These are phyloP conservation scores for Strigamia transsilvanica DNA, from an alignment of 2,888 invertebrate species.

Conservation along the genomic window DNA sequence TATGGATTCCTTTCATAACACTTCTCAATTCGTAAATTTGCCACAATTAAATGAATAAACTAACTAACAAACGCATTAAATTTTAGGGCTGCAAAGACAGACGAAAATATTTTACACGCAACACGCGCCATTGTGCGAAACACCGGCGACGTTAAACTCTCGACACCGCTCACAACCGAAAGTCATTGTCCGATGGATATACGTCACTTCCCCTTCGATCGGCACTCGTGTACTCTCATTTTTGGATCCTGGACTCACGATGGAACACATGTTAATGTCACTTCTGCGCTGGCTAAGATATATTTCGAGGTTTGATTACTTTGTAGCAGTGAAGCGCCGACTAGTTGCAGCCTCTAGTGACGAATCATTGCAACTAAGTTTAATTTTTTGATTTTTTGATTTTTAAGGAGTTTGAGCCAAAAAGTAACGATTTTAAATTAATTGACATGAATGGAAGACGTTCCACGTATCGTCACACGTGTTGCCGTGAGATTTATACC, in stretches of 20 bases:
- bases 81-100: background rate
- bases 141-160: background rate
- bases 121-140: background rate
- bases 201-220: background rate
- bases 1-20: conserved; percentile 29
- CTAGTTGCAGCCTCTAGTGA: too few species aligned
- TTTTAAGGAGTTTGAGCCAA: background rate
- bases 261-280: background rate
- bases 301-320: background rate
- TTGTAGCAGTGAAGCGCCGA: too few species aligned
- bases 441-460: background rate
- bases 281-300: background rate
- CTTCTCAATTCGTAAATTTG: background rate
- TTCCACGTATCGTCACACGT: background rate
- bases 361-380: too few species aligned
- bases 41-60: background rate
- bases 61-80: background rate
- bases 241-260: conserved; percentile 16
- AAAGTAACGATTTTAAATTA: background rate
- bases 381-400: too few species aligned
- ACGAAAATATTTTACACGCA: background rate
- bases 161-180: background rate
- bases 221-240: background rate
- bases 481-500: background rate
- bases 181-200: background rate